phyloP scores from a whole-genome alignment of 2,113 vertebrate genomes.

The Ivindomyrus marchei region DNA sequence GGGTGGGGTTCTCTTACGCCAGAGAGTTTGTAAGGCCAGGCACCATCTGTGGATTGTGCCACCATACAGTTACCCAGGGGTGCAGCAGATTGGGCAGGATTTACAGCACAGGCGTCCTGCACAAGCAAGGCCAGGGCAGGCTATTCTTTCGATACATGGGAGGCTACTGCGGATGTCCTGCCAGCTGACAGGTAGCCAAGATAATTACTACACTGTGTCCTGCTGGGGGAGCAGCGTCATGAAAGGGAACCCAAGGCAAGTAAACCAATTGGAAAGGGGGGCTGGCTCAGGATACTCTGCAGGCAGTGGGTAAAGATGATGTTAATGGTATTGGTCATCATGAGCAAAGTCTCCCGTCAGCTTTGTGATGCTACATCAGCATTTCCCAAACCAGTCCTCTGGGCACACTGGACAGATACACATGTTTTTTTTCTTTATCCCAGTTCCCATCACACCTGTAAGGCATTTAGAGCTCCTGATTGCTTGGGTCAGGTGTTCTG shows the following conservation, averaged over 20 bases:
- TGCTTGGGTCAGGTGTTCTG: too few relatives aligned
- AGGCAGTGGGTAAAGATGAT: background rate
- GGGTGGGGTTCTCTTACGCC: background rate
- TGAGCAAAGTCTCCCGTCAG: background rate
- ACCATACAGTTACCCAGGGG: background rate
- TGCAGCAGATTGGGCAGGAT: background rate
- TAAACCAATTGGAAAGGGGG: background rate
- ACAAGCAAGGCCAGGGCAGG: background rate
- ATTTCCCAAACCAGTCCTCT: too few relatives aligned
- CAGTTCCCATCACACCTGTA: too few relatives aligned
- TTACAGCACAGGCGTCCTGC: background rate
- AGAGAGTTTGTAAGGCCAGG: background rate
- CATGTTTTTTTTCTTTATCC: too few relatives aligned
- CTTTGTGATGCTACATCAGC: background rate
- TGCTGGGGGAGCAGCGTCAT: background rate
- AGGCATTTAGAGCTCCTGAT: too few relatives aligned
- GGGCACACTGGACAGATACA: too few relatives aligned
- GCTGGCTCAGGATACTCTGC: background rate
- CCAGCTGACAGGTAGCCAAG: background rate
- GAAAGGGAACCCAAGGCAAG: background rate
- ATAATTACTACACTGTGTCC: background rate
- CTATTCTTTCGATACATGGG: background rate
- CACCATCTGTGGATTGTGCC: background rate
- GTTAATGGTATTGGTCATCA: background rate
- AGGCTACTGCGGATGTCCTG: background rate